These are phyloP conservation scores for Leptinotarsa undecemlineata DNA, from an alignment of 1,140 invertebrate species.

Conservation along the genomic window DNA sequence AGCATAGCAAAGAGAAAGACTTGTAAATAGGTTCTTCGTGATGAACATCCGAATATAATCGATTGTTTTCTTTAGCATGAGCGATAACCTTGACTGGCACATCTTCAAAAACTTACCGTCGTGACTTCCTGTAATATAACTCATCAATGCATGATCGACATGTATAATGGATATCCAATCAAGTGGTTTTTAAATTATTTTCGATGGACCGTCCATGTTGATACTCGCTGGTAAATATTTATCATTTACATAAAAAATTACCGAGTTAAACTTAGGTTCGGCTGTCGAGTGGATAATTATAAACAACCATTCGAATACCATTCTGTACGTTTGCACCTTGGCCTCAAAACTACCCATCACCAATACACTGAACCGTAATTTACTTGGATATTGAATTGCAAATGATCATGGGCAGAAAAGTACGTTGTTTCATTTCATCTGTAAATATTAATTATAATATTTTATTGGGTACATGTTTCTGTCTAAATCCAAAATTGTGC, in stretches of 20 bases:
- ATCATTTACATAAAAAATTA: constrained; percentile 4
- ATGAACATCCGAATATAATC: no score
- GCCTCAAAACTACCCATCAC: background rate
- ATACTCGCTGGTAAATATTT: background rate
- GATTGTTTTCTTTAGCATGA: no score
- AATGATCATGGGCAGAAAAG: background rate
- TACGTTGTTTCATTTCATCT: background rate
- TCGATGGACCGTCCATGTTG: background rate
- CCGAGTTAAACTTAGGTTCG: background rate
- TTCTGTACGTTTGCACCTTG: background rate
- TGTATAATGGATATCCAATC: background rate
- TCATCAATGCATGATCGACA: background rate
- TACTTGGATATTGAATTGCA: background rate
- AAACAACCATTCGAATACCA: constrained; percentile 3
- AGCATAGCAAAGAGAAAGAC: no score
- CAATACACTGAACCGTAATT: background rate
- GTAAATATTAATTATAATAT: no score
- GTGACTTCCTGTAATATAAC: no score
- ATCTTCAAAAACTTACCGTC: no score
- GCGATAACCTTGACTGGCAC: no score
- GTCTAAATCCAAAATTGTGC: no score
- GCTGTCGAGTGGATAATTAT: background rate
- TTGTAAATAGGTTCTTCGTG: no score
- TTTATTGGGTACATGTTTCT: no score
- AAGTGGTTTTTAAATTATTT: background rate